Percentiles rank a stretch among this genome's conserved stretches.
Evolutionary conservation across 1,140 invertebrate genomes (phyloP).

Genomic region (Dendroctonus valens): DNA sequence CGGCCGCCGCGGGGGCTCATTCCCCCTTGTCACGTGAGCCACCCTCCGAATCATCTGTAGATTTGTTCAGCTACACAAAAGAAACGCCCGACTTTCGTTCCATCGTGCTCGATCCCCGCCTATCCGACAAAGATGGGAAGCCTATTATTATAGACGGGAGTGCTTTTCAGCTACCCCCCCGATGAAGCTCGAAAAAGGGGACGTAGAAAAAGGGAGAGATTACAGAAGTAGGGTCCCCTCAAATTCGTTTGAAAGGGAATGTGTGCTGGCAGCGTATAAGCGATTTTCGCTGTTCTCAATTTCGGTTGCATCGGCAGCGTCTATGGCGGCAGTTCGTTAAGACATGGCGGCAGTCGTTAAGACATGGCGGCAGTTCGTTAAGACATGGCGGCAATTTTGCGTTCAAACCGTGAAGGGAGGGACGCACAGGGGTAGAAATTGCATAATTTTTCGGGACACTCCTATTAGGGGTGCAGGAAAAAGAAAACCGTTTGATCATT

Average conservation of each 20-base stretch:
- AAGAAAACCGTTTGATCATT: too few relatives aligned
- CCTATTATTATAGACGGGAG: conserved; percentile 5
- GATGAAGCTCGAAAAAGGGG: conserved; percentile 14
- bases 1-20: neutral
- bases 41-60: conserved; percentile 27
- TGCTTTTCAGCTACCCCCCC: conserved; percentile 11
- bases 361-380: too few relatives aligned
- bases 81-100: conserved; percentile 21
- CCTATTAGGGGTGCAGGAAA: too few relatives aligned
- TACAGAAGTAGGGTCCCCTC: conserved; percentile 16
- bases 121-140: conserved; percentile 19
- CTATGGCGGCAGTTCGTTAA: too few relatives aligned
- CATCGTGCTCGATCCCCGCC: conserved; percentile 13
- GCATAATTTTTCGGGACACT: too few relatives aligned
- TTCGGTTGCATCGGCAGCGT: too few relatives aligned
- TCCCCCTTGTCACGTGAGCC: conserved; percentile 23
- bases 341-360: too few relatives aligned
- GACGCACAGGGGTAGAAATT: too few relatives aligned
- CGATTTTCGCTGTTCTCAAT: conserved; percentile 16
- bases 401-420: too few relatives aligned
- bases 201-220: conserved; percentile 19
- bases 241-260: conserved; percentile 13
- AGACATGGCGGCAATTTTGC: too few relatives aligned
- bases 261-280: conserved; percentile 9
- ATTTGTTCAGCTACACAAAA: conserved; percentile 21